Conservation (phyloP, 2,888 invertebrate genomes). For the Clitarchus hookeri region DNA sequence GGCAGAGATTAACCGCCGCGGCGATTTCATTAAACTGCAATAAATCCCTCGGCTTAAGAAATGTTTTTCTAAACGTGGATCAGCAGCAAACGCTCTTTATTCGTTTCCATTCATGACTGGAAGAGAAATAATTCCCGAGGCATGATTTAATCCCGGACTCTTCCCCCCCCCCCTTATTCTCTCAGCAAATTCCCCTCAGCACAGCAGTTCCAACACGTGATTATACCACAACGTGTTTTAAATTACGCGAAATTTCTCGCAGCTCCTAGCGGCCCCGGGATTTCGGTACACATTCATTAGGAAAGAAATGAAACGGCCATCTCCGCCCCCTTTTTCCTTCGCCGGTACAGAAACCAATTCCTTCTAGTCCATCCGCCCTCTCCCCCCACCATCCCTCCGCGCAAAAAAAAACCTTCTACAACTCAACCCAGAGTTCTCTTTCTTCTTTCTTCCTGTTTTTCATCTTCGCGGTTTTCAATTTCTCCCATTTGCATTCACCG, state of each 20-base stretch:
- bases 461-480: constrained; percentile 2
- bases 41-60: neutral
- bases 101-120: neutral
- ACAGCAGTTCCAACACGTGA: neutral
- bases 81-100: neutral
- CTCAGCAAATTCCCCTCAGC: neutral
- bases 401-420: neutral
- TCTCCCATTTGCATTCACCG: constrained; percentile 14
- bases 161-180: neutral
- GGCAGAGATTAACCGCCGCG: neutral
- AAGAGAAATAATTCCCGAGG: constrained; percentile 1
- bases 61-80: neutral
- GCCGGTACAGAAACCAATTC: neutral
- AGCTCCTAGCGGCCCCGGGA: neutral
- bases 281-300: constrained; percentile 14
- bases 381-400: neutral
- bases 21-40: neutral
- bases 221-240: constrained; percentile 7
- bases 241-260: constrained; percentile 1
- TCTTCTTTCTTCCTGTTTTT: constrained; percentile 3
- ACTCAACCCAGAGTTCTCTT: neutral
- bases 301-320: neutral
- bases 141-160: neutral
- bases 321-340: neutral
- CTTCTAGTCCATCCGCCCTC: neutral